Evolutionary conservation across 2,797 vertebrate genomes (phyloP).

Genomic region (Microctenopoma steveboyesi): DNA sequence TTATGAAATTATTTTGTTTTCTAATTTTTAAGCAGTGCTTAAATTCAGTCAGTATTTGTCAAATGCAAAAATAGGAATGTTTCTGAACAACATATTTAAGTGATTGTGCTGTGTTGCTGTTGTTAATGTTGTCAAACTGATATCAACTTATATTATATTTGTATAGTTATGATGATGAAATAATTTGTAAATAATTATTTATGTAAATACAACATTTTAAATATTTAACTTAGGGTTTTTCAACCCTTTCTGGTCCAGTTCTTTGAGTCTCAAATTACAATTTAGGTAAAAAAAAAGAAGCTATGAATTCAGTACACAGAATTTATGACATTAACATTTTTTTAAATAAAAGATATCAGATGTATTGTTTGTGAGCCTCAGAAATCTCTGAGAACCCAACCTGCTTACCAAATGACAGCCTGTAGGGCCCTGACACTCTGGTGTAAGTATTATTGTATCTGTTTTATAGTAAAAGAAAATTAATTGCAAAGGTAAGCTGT

Average conservation of each 20-base stretch:
- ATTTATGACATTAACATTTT: neutral
- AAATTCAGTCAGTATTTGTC: too few relatives aligned
- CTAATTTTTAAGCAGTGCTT: too few relatives aligned
- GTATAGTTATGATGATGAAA: neutral
- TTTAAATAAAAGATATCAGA: neutral
- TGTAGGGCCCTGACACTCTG: neutral
- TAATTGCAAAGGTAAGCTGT: too few relatives aligned
- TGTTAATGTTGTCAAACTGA: constrained; percentile 10
- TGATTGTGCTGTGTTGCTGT: neutral
- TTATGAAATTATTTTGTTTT: too few relatives aligned
- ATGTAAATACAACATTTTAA: constrained; percentile 10
- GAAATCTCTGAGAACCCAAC: neutral
- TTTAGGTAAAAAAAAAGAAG: neutral
- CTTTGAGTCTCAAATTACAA: neutral
- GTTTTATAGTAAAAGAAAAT: constrained; percentile 1
- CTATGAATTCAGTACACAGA: neutral
- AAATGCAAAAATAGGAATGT: too few relatives aligned
- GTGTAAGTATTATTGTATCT: constrained; percentile 6
- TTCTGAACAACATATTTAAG: too few relatives aligned
- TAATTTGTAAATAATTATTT: neutral
- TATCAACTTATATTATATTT: neutral
- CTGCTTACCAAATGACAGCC: neutral
- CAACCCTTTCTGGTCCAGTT: constrained; percentile 19
- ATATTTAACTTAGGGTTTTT: constrained; percentile 27
- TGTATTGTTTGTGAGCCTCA: neutral